Conservation (phyloP, 2,113 vertebrate genomes). For the Chitala chitala region DNA sequence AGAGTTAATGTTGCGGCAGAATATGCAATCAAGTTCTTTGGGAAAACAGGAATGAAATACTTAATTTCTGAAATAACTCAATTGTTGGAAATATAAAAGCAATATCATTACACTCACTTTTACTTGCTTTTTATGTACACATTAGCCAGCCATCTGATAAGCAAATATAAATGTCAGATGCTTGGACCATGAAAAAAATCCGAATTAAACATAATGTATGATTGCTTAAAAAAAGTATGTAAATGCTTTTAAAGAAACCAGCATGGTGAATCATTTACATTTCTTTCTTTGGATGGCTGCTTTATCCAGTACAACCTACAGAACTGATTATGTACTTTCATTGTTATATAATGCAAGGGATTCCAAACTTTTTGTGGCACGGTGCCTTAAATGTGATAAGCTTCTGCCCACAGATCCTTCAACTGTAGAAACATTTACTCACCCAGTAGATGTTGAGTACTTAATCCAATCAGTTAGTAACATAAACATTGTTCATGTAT, state of each 20-base stretch:
- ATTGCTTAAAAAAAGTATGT: neutral
- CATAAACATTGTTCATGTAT: too few relatives aligned
- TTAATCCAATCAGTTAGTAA: too few relatives aligned
- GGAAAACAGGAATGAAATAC: slow-evolving; percentile 16
- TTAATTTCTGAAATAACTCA: neutral
- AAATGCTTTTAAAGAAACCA: neutral
- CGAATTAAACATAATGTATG: slow-evolving; percentile 6
- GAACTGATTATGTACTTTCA: too few relatives aligned
- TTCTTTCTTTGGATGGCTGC: too few relatives aligned
- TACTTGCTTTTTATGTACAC: neutral
- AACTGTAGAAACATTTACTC: too few relatives aligned
- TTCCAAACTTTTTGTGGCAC: too few relatives aligned
- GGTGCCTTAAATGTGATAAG: too few relatives aligned
- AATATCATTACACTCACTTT: slow-evolving; percentile 1
- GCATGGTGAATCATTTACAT: neutral
- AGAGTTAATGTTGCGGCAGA: slow-evolving; percentile 12
- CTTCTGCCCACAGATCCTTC: too few relatives aligned
- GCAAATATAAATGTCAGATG: slow-evolving; percentile 7
- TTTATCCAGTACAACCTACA: too few relatives aligned
- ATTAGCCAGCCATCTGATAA: slow-evolving; percentile 13
- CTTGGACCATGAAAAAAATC: neutral
- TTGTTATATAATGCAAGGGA: too few relatives aligned
- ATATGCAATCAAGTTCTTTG: slow-evolving; percentile 20
- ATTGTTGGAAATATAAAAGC: slow-evolving; percentile 15
- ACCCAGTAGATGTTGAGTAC: too few relatives aligned